Percentiles rank a stretch among this genome's conserved stretches.
phyloP scores from a whole-genome alignment of 2,113 vertebrate species.

The Festucalex cinctus region DNA sequence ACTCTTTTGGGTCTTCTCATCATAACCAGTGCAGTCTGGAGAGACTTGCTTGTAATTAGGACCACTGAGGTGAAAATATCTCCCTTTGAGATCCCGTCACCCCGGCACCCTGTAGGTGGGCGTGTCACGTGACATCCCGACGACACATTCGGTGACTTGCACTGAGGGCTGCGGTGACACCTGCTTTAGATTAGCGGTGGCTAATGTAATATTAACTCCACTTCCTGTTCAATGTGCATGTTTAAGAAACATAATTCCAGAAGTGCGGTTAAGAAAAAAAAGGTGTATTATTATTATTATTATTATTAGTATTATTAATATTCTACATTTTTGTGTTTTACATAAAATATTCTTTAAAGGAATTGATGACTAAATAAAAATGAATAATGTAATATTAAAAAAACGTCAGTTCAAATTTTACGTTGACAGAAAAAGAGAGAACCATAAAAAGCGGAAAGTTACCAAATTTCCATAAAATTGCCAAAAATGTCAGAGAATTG shows the following conservation, averaged over 20 bases:
- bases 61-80: background rate
- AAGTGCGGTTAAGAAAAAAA: conserved; percentile 57
- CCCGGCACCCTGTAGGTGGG: background rate
- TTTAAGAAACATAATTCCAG: conserved; percentile 66
- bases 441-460: too few species aligned
- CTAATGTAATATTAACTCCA: conserved; percentile 71
- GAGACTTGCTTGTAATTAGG: background rate
- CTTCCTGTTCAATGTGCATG: conserved; percentile 71
- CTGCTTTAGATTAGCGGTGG: conserved; percentile 68
- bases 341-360: too few species aligned
- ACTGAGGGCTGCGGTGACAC: conserved; percentile 36
- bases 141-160: background rate
- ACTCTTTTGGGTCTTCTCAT: background rate
- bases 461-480: too few species aligned
- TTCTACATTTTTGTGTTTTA: too few species aligned
- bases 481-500: too few species aligned
- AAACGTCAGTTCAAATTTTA: background rate
- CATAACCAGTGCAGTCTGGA: background rate
- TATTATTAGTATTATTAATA: too few species aligned
- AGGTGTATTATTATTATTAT: too few species aligned
- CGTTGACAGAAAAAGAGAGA: too few species aligned
- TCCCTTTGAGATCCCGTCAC: too few species aligned
- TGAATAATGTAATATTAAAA: too few species aligned
- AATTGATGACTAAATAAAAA: too few species aligned
- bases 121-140: background rate